Evolutionary conservation across 1,140 invertebrate genomes (phyloP).

Genomic region (Rhopalosiphum maidis): DNA sequence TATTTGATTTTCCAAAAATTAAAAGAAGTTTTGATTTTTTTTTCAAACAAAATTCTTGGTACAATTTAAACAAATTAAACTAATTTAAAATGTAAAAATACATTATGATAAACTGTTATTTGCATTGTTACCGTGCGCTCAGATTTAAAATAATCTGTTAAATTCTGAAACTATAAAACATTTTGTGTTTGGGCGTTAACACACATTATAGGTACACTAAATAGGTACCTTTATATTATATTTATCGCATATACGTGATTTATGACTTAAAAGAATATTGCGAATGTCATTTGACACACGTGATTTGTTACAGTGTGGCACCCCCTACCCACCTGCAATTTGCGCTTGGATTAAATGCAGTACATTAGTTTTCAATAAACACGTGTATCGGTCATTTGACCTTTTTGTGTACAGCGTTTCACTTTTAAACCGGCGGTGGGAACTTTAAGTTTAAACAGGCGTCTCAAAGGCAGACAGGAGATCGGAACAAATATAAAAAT

Average conservation of each 20-base stretch:
- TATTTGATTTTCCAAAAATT: not conserved
- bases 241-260: constrained; percentile 14
- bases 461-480: not conserved
- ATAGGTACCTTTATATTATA: not conserved
- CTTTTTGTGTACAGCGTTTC: constrained; percentile 7
- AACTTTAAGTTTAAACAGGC: too few relatives aligned
- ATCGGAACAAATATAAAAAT: not conserved
- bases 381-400: constrained; percentile 40
- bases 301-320: not conserved
- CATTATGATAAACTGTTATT: not conserved
- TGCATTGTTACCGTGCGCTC: not conserved
- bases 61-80: not conserved
- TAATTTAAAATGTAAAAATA: not conserved
- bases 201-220: not conserved
- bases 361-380: constrained; percentile 54
- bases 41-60: not conserved
- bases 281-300: constrained; percentile 7
- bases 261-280: constrained; percentile 37
- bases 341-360: not conserved
- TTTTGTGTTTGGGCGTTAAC: not conserved
- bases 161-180: not conserved
- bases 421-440: not conserved
- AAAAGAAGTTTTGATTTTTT: not conserved
- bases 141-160: not conserved
- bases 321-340: not conserved